Evolutionary conservation across 2,797 vertebrate species (phyloP).

Genomic region (Sebastes taczanowskii): DNA sequence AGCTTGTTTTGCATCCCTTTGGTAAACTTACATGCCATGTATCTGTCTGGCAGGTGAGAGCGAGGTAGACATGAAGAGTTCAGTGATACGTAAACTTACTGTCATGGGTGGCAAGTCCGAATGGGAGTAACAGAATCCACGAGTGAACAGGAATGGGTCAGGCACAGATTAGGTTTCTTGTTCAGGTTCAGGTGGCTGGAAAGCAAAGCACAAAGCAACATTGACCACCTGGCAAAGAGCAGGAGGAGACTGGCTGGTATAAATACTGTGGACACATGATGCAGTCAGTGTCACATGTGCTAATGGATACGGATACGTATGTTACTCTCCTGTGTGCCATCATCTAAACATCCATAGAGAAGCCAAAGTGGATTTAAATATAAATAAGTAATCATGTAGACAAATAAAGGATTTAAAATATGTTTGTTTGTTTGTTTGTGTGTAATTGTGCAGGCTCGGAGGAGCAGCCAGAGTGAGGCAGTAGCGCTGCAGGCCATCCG

Average conservation of each 20-base stretch:
- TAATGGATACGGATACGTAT: background rate
- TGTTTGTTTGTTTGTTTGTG: slow-evolving; percentile 21
- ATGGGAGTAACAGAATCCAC: background rate
- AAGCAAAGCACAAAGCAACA: background rate
- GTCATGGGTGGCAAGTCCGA: background rate
- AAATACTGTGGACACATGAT: background rate
- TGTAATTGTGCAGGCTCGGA: slow-evolving; percentile 82
- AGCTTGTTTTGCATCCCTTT: background rate
- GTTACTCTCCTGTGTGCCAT: background rate
- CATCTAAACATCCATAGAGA: background rate
- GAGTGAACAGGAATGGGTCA: background rate
- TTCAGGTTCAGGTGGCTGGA: background rate
- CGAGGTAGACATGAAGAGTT: background rate
- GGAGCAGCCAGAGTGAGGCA: slow-evolving; percentile 95
- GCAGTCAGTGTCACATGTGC: background rate
- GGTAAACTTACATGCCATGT: background rate
- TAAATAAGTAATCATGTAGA: background rate
- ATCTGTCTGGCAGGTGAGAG: background rate
- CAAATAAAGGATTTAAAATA: background rate
- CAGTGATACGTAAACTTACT: background rate
- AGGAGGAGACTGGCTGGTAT: background rate
- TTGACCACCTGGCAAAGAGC: background rate
- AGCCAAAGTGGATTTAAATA: background rate
- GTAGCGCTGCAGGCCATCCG: slow-evolving; percentile 95
- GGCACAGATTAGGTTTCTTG: background rate